Evolutionary conservation across 2,797 vertebrate genomes (phyloP), one percentile per base, ranked within the genome.

Genomic region (Ctenopoma multispine): DNA sequence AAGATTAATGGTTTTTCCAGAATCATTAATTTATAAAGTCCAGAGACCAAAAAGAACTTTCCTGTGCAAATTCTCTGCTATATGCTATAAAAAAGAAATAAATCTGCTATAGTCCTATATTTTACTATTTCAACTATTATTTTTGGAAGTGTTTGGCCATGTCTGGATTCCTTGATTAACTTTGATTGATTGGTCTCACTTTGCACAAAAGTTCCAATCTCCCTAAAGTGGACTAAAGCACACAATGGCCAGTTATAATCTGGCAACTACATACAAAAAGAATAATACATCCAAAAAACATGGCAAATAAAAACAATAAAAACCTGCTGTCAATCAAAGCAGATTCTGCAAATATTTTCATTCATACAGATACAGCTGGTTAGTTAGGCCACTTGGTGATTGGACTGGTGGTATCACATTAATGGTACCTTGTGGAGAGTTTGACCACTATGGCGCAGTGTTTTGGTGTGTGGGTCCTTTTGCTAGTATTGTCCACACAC

Each of bases 1-100:
- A 38, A 47, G 43, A 69, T 57, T 51, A 38, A 76, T 58, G 55
- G 31, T 36, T 69, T 82, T 76, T 67, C 60, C 63, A 60, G 29
- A 69, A 59, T 54, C 10, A 40, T 63, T 54, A 6, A 36, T 68
- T 41, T 58, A 47, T 44, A 4, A 14, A 46, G 41, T 20, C 55
- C 56, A n/a, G 9, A n/a, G 9, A 27, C 15, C 15, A 1, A 31
- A 4, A 67, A 2, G 1, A 70, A 47, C 41, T 41, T 61, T 70
- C 40, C 48, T 15, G 17, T 13, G 51, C 11, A 55, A 21, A 65
- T n/a, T 66, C 38, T 66, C 23, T 48, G 68, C 47, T n/a, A n/a
- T n/a, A 54, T 21, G 8, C 24, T 12, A 11, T 46, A 24, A 46
- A 1, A 12, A 40, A 40, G 11, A 14, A 14, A 14, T 44, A 29